Evolutionary conservation across 2,113 vertebrate species (phyloP).

Genomic region (Plecotus auritus): DNA sequence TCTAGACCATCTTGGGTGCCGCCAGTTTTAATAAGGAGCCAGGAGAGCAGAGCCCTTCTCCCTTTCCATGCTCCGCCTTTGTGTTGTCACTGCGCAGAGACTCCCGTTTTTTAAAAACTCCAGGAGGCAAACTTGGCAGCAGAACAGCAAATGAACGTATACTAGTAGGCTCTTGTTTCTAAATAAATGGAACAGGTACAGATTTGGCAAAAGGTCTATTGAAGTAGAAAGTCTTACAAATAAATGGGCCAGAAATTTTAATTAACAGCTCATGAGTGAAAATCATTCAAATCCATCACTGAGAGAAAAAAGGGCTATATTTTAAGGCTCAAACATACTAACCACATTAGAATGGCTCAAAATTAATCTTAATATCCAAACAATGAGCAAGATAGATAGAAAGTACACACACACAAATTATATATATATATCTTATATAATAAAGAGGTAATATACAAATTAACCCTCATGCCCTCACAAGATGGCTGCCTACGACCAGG

Average conservation of each 20-base stretch:
- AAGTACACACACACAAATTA: background rate
- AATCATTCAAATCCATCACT: constrained; percentile 29
- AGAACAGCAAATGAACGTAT: background rate
- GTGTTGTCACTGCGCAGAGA: background rate
- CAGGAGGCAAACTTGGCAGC: background rate
- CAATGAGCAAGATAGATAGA: background rate
- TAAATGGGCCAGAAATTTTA: constrained; percentile 10
- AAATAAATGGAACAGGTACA: constrained; percentile 29
- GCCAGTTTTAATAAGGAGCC: background rate
- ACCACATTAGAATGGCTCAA: background rate
- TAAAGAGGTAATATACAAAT: too few relatives aligned
- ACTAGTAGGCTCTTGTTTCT: background rate
- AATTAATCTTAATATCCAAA: constrained; percentile 18
- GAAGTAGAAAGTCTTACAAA: background rate
- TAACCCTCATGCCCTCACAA: too few relatives aligned
- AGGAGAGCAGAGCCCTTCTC: background rate
- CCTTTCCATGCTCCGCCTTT: constrained; percentile 8
- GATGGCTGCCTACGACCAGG: too few relatives aligned
- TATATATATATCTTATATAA: background rate
- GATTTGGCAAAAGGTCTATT: background rate
- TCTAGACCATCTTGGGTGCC: background rate
- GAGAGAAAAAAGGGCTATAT: background rate
- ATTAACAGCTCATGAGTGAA: constrained; percentile 38
- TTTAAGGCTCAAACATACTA: constrained; percentile 8
- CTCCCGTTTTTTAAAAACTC: background rate